Percentiles rank a stretch among this genome's conserved stretches.
Conservation (phyloP, 2,888 invertebrate species). For the Tetanocera ferruginea region DNA sequence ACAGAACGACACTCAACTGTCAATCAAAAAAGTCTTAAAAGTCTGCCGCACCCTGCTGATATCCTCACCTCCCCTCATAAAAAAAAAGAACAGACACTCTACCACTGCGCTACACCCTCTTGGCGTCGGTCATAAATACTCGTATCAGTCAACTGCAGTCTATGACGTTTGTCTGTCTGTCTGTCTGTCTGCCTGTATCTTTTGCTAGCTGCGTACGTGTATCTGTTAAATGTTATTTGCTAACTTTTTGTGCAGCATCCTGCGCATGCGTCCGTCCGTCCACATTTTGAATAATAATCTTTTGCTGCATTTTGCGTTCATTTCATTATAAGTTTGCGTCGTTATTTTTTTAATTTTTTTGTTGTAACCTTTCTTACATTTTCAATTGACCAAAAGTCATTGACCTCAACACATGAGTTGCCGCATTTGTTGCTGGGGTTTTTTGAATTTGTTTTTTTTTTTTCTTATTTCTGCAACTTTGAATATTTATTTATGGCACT, state of each 20-base stretch:
- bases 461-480: neutral
- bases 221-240: neutral
- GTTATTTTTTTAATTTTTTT: neutral
- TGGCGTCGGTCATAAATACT: too few species aligned
- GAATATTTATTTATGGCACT: slow-evolving; percentile 11
- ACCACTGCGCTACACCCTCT: too few species aligned
- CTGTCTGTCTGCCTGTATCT: too few species aligned
- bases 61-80: too few species aligned
- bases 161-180: too few species aligned
- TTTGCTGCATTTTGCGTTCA: slow-evolving; percentile 1
- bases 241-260: neutral
- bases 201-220: neutral
- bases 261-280: neutral
- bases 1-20: neutral
- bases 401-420: slow-evolving; percentile 13
- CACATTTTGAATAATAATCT: slow-evolving; percentile 20
- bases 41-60: neutral
- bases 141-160: too few species aligned
- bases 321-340: neutral
- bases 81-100: too few species aligned
- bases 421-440: neutral
- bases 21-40: slow-evolving; percentile 1
- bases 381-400: slow-evolving; percentile 39
- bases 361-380: slow-evolving; percentile 7
- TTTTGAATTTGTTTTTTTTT: neutral